Conservation (phyloP, 2,797 vertebrate species). For the Zenarchopterus dispar region DNA sequence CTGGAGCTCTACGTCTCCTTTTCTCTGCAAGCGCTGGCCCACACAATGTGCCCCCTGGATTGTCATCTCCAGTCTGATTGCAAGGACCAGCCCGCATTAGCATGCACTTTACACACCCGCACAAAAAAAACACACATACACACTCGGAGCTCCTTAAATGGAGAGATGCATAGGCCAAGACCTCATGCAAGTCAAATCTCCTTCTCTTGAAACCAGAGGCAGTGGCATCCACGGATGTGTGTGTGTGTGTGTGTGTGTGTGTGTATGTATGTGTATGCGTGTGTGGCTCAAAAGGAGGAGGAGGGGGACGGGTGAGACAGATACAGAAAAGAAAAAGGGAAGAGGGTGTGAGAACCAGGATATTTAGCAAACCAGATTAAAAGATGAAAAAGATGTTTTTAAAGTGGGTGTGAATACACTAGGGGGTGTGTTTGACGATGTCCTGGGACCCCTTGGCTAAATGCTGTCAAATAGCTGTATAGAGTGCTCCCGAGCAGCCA, state of each 20-base stretch:
- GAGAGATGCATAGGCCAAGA: slow-evolving; percentile 70
- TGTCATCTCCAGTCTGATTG: slow-evolving; percentile 75
- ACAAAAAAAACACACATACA: slow-evolving; percentile 45
- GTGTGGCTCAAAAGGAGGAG: slow-evolving; percentile 10
- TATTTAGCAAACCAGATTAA: slow-evolving; percentile 49
- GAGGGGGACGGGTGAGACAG: slow-evolving; percentile 6
- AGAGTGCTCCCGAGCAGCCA: slow-evolving; percentile 59
- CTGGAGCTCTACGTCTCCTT: slow-evolving; percentile 40
- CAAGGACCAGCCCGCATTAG: slow-evolving; percentile 72
- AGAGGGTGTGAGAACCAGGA: slow-evolving; percentile 52
- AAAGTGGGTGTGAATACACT: slow-evolving; percentile 14
- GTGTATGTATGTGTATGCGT: no score
- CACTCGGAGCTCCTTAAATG: slow-evolving; percentile 60
- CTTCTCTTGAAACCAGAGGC: slow-evolving; percentile 60
- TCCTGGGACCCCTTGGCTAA: slow-evolving; percentile 55
- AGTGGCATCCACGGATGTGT: slow-evolving; percentile 31
- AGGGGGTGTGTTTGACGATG: slow-evolving; percentile 21
- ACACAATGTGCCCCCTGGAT: slow-evolving; percentile 74
- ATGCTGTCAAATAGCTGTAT: slow-evolving; percentile 60
- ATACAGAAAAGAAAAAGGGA: slow-evolving; percentile 29
- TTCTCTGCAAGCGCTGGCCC: slow-evolving; percentile 51
- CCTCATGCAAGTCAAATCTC: slow-evolving; percentile 76
- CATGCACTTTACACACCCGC: slow-evolving; percentile 61
- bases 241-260: no score
- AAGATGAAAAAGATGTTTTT: slow-evolving; percentile 24